phyloP scores from a whole-genome alignment of 2,113 vertebrate genomes.

The Struthio camelus region DNA sequence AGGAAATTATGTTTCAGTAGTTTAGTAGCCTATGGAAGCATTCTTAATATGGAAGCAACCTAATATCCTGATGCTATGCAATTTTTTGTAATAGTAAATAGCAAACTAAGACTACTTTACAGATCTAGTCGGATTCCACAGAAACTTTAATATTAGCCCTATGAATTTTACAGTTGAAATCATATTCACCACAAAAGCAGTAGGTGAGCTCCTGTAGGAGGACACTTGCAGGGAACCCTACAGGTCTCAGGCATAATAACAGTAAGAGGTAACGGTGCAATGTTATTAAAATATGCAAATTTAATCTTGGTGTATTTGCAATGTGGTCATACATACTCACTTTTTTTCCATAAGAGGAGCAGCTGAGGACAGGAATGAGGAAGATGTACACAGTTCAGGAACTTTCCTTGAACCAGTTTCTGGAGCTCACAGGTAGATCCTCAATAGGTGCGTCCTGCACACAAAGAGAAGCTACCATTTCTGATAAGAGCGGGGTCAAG shows the following conservation, averaged over 20 bases:
- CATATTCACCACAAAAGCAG: neutral
- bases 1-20: neutral
- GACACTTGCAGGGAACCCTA: neutral
- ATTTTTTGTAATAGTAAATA: neutral
- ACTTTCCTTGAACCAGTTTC: neutral
- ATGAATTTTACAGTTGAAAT: neutral
- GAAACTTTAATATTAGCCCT: neutral
- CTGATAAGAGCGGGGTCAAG: neutral
- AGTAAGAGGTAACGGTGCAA: accelerated
- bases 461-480: neutral
- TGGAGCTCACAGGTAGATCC: neutral
- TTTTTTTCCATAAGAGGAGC: neutral
- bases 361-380: neutral
- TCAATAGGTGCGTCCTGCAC: neutral
- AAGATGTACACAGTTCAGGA: neutral
- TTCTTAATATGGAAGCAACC: neutral
- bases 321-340: neutral
- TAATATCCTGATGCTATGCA: neutral
- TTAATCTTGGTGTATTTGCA: neutral
- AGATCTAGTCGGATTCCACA: neutral
- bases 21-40: neutral
- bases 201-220: neutral
- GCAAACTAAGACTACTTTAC: neutral
- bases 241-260: neutral
- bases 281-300: neutral